Evolutionary conservation across 2,888 invertebrate genomes (phyloP), one percentile per base, ranked within the genome.

Genomic region (Athripsodes cinereus): DNA sequence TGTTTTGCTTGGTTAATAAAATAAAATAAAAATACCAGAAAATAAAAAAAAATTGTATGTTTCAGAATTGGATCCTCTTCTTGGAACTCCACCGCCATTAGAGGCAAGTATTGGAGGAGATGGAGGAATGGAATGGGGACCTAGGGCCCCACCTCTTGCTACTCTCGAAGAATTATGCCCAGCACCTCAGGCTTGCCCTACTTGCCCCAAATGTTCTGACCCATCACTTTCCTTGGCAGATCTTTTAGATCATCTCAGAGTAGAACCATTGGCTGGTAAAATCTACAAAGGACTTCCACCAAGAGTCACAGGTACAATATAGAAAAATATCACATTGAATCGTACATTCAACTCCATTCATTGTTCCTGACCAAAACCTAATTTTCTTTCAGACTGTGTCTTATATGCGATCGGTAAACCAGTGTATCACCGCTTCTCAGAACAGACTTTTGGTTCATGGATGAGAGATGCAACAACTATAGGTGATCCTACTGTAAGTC

Each of bases 321-420:
- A n/a, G n/a, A n/a, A n/a, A n/a, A n/a, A n/a, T n/a, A n/a, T n/a
- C n/a, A n/a, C n/a, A n/a, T n/a, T n/a, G n/a, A n/a, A n/a, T n/a
- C n/a, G n/a, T n/a, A n/a, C n/a, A n/a, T n/a, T n/a, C n/a, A n/a
- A n/a, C n/a, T n/a, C n/a, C n/a, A n/a, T n/a, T n/a, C n/a, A n/a
- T n/a, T n/a, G n/a, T n/a, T n/a, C n/a, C n/a, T n/a, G n/a, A n/a
- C n/a, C n/a, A n/a, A n/a, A n/a, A n/a, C n/a, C n/a, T n/a, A n/a
- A n/a, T n/a, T 8, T 20, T 47, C 3, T 47, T 19, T 3, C 73
- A 92, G 96, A 90, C 72, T 95, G 95, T 68, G 84, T 89, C 61
- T 79, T 96, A 13, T 92, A 92, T 68, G 92, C 91, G 0, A 91
- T 97, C 51, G 96, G 96, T 0, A 96, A 95, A 68, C 95, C 96